Conservation (phyloP, 1,140 invertebrate genomes). For the Mactra quadrangularis region DNA sequence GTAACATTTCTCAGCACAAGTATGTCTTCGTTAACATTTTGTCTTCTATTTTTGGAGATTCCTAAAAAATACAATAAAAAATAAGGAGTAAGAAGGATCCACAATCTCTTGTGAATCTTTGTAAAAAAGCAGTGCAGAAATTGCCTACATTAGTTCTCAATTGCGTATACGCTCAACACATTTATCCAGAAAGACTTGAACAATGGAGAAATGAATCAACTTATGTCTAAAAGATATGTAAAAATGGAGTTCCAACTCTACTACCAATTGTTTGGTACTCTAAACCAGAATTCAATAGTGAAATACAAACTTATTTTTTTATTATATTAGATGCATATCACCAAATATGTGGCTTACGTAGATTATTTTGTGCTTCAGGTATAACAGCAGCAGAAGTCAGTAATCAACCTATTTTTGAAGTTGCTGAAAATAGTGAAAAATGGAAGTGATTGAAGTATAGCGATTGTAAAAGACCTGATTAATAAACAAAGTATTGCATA, state of each 20-base stretch:
- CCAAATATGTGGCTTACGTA: conserved; percentile 40
- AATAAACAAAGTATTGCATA: conserved; percentile 20
- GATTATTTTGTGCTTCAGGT: conserved; percentile 32
- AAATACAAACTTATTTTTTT: neutral
- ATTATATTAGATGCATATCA: conserved; percentile 51
- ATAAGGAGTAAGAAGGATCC: conserved; percentile 8
- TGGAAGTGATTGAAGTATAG: neutral
- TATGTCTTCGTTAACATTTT: neutral
- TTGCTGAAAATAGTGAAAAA: conserved; percentile 42
- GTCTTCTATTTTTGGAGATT: conserved; percentile 29
- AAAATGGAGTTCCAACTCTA: neutral
- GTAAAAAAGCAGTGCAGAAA: conserved; percentile 6
- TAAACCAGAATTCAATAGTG: conserved; percentile 36
- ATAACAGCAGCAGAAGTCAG: conserved; percentile 20
- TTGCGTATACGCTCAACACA: conserved; percentile 31
- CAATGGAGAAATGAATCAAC: conserved; percentile 17
- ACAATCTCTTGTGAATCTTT: neutral
- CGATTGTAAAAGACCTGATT: conserved; percentile 17
- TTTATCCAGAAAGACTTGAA: conserved; percentile 14
- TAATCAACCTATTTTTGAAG: conserved; percentile 17
- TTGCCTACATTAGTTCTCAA: conserved; percentile 45
- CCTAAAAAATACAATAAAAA: neutral
- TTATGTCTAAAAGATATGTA: conserved; percentile 15
- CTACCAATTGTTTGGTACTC: conserved; percentile 13
- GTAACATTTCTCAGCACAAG: neutral